Evolutionary conservation across 1,140 invertebrate genomes (phyloP).

Genomic region (Zophobas morio): DNA sequence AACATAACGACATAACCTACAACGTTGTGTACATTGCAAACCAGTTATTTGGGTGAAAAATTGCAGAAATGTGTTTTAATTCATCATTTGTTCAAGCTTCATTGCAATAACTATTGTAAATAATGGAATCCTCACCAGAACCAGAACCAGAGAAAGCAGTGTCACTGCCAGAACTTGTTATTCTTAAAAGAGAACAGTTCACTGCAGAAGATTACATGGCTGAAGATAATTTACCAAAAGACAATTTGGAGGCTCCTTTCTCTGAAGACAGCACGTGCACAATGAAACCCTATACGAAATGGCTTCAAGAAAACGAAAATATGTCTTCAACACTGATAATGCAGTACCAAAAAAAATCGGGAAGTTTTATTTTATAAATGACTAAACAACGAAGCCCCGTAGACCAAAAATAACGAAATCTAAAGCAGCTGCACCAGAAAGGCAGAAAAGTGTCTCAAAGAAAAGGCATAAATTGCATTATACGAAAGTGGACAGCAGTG

Average conservation of each 20-base stretch:
- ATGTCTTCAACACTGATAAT: slow-evolving; percentile 2
- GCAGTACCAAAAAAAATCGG: neutral
- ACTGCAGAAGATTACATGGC: no score
- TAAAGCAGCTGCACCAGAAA: neutral
- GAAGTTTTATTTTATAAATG: slow-evolving; percentile 34
- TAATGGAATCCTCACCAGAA: no score
- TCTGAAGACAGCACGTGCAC: neutral
- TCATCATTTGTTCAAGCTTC: no score
- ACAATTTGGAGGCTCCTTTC: neutral
- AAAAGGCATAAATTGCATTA: slow-evolving; percentile 42
- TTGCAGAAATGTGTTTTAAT: no score
- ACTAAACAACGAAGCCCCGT: slow-evolving; percentile 13
- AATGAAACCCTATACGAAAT: neutral
- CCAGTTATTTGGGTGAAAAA: no score
- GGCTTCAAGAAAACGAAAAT: slow-evolving; percentile 26
- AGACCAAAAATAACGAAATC: slow-evolving; percentile 11
- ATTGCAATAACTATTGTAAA: no score
- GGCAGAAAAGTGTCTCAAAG: neutral
- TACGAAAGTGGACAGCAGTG: slow-evolving; percentile 1
- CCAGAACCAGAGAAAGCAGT: no score
- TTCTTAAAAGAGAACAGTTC: no score
- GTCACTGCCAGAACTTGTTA: no score
- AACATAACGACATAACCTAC: no score
- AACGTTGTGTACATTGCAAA: no score
- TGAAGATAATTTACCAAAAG: neutral